phyloP scores from a whole-genome alignment of 2,113 vertebrate species.

The Vulpes lagopus region DNA sequence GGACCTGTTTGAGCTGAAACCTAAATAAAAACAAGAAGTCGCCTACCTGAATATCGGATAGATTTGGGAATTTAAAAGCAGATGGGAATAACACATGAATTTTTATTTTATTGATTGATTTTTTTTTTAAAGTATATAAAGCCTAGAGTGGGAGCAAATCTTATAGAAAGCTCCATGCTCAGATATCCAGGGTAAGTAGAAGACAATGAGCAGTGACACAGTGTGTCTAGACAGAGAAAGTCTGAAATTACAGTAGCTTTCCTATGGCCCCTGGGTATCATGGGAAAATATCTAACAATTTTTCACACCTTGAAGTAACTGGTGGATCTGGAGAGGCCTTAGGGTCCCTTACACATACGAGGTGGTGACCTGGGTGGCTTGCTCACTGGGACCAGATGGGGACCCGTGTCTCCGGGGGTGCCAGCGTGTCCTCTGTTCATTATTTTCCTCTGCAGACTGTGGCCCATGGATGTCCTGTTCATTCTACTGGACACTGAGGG shows the following conservation, averaged over 20 bases:
- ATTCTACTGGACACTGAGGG: neutral
- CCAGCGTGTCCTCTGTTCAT: neutral
- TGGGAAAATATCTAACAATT: neutral
- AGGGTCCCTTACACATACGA: neutral
- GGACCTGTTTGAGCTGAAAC: neutral
- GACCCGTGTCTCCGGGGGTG: neutral
- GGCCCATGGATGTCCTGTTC: neutral
- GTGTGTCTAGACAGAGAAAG: neutral
- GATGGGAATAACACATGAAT: neutral
- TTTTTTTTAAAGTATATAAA: neutral
- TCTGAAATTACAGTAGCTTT: neutral
- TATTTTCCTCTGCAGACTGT: neutral
- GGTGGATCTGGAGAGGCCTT: neutral
- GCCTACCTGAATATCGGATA: neutral
- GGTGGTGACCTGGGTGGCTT: neutral
- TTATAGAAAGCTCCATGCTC: neutral
- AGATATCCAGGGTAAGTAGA: neutral
- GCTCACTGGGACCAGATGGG: neutral
- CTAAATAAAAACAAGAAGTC: neutral
- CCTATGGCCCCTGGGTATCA: neutral
- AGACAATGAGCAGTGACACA: neutral
- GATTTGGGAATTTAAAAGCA: neutral
- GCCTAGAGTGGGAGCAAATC: neutral
- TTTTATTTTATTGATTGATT: constrained; percentile 10
- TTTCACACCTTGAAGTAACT: neutral